phyloP scores from a whole-genome alignment of 2,888 invertebrate species.

The Gastracanthus pulcherrimus region DNA sequence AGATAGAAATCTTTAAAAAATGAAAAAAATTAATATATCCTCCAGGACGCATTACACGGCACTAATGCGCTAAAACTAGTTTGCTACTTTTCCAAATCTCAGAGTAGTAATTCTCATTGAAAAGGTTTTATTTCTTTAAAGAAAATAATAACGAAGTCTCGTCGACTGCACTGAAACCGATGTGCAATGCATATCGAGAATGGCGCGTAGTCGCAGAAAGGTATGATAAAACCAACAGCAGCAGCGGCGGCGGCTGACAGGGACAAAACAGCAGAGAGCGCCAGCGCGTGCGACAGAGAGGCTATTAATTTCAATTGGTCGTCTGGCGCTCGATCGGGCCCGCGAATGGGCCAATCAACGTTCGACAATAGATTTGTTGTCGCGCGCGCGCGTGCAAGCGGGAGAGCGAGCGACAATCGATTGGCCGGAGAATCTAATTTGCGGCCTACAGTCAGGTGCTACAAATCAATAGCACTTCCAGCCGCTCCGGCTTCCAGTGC shows the following conservation, averaged over 20 bases:
- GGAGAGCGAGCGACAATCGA: conserved; percentile 63
- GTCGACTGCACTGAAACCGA: too few species aligned
- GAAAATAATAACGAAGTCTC: neutral
- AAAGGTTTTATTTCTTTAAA: too few species aligned
- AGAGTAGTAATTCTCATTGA: too few species aligned
- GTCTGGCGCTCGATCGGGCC: conserved; percentile 45
- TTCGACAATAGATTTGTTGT: conserved; percentile 60
- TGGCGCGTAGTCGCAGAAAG: too few species aligned
- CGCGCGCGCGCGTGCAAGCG: conserved; percentile 18
- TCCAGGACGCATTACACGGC: too few species aligned
- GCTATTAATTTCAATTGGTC: conserved; percentile 58
- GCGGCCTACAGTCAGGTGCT: conserved; percentile 61
- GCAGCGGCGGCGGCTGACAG: neutral
- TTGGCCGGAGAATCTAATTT: conserved; percentile 65
- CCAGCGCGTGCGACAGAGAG: neutral
- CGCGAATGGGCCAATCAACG: conserved; percentile 62
- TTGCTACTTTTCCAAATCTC: too few species aligned
- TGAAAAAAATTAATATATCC: too few species aligned
- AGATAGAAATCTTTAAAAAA: too few species aligned
- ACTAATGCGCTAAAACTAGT: too few species aligned
- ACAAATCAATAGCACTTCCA: conserved; percentile 65
- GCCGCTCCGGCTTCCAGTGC: neutral
- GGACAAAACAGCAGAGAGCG: neutral
- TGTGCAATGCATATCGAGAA: too few species aligned
- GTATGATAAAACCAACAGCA: too few species aligned